These are phyloP conservation scores for Epinotia brunnichana DNA, from an alignment of 2,888 invertebrate species.

Conservation along the genomic window DNA sequence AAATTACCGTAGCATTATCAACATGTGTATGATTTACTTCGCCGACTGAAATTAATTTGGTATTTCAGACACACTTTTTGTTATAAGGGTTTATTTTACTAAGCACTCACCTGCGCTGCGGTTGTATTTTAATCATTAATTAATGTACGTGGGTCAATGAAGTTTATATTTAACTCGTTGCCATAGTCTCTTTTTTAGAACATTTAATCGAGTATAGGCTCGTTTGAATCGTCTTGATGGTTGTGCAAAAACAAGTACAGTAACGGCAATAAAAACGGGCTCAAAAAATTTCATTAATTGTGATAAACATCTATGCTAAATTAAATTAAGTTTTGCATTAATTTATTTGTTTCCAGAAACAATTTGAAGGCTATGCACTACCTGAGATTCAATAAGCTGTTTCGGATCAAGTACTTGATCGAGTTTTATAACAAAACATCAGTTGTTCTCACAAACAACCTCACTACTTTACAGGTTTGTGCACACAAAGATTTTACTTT, in stretches of 20 bases:
- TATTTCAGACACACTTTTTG: background rate
- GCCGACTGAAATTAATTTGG: background rate
- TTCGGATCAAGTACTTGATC: slow-evolving; percentile 70
- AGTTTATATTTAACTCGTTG: too few species aligned
- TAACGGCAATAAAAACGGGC: background rate
- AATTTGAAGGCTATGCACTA: slow-evolving; percentile 66
- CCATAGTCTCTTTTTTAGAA: too few species aligned
- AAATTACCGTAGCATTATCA: background rate
- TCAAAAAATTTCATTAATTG: background rate
- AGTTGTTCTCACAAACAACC: slow-evolving; percentile 73
- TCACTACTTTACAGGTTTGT: slow-evolving; percentile 71
- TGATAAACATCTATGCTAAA: background rate
- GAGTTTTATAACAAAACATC: slow-evolving; percentile 73
- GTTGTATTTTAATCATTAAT: too few species aligned
- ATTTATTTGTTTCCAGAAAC: slow-evolving; percentile 53
- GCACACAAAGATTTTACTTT: too few species aligned
- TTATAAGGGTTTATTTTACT: background rate
- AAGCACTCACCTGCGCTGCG: too few species aligned
- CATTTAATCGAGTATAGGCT: too few species aligned
- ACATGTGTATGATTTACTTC: background rate
- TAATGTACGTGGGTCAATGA: too few species aligned
- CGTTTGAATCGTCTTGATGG: too few species aligned
- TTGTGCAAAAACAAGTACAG: too few species aligned
- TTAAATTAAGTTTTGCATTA: background rate
- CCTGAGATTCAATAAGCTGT: slow-evolving; percentile 65